Base-by-base conservation (phyloP, 2,113 vertebrate species). In the Oostethus manadensis region DNA sequence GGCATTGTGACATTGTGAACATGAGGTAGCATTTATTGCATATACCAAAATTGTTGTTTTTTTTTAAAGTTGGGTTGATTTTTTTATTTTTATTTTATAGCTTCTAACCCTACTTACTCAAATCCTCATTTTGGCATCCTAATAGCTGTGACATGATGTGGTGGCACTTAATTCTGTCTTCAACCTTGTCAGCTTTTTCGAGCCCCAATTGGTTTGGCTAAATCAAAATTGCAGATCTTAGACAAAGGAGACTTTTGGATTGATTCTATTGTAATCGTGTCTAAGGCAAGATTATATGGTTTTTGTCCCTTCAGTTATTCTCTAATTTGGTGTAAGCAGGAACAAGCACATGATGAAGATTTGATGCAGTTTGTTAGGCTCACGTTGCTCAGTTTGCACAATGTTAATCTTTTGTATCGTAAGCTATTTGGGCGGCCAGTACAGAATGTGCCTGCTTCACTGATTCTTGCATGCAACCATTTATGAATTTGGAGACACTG, bases 271-370 rank as follows among this genome's bases (percentile, higher is more conserved):
- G 43, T 48, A 23, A 60, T 58, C 59, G 59, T 62, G 47, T 58
- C 42, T 60, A 15, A 64, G 33, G 65, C 56, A 26, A 42, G 61
- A 56, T 74, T 82, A 42, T 73, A 29, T 49, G 8, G 4, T 68
- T 70, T 74, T 73, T 54, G 60, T 60, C 44, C 22, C 57, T 57
- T 75, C 58, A 58, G 10, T 59, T 54, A 71, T 69, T 48, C 10
- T 48, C n/a, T 61, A 11, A 40, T 51, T 51, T 60, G 65, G 15
- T 58, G 35, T 10, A 16, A 48, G 33, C 58, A 18, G 8, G 17
- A 80, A 77, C 0, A 4, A 71, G 58, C 74, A 74, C 60, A 60
- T 79, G 77, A 76, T 56, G 43, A 50, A 79, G 65, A 71, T 81
- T 74, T 66, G 55, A 69, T 79, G 48, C 59, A 56, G 18, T 78